A percentile compares a stretch with the other conserved stretches of the same genome.
phyloP scores from a whole-genome alignment of 2,113 vertebrate species.

The Brachyistius frenatus region DNA sequence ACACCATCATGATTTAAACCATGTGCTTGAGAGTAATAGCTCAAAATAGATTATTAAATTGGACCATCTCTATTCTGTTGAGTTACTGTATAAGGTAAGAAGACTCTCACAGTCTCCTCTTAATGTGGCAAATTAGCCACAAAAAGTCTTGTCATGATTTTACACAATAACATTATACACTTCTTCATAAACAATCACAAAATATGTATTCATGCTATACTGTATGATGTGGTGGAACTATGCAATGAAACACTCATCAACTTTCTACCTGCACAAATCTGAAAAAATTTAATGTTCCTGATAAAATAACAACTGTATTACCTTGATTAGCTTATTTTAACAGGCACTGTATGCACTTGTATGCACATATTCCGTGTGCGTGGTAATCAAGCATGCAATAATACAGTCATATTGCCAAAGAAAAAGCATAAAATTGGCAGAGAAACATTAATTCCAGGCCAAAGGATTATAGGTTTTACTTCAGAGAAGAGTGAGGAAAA shows the following conservation, averaged over 20 bases:
- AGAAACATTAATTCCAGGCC: not conserved
- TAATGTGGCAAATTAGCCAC: not conserved
- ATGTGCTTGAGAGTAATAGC: constrained; percentile 5
- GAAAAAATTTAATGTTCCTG: not conserved
- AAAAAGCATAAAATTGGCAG: constrained; percentile 14
- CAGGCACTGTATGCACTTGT: not conserved
- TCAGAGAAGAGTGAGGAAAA: too few relatives aligned
- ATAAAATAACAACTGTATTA: not conserved
- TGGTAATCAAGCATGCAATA: constrained; percentile 8
- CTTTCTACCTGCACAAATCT: not conserved
- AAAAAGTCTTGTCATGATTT: not conserved
- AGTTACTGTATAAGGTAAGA: not conserved
- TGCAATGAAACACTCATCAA: too few relatives aligned
- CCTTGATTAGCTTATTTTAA: not conserved
- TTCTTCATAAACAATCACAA: not conserved
- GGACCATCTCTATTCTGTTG: not conserved
- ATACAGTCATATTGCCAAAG: not conserved
- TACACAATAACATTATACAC: too few relatives aligned
- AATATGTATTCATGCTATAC: not conserved
- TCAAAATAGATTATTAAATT: constrained; percentile 5
- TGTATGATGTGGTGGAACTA: not conserved
- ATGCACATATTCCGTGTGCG: constrained; percentile 8
- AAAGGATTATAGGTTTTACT: too few relatives aligned
- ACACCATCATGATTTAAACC: constrained; percentile 14
- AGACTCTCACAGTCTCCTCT: not conserved